Evolutionary conservation across 2,113 vertebrate species (phyloP).

Genomic region (Bos taurus): ARS-UCD2.0 NC_037331.1:101344001-101344500

Average conservation of each 20-base stretch:
- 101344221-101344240: background rate
- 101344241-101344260: background rate
- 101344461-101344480: slow-evolving; percentile 96
- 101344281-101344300: background rate
- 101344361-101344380: background rate
- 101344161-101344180: background rate
- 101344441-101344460: slow-evolving; percentile 92
- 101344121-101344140: background rate
- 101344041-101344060: background rate
- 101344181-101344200: background rate
- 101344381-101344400: background rate
- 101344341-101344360: background rate
- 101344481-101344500: slow-evolving; percentile 99
- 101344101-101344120: background rate
- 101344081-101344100: background rate
- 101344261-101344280: accelerated
- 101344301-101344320: background rate
- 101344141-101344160: background rate
- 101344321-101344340: background rate
- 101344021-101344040: background rate
- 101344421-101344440: slow-evolving; percentile 81
- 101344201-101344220: background rate
- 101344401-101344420: background rate
- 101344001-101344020: background rate
- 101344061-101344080: background rate